Evolutionary conservation across 1,140 invertebrate species (phyloP).

Genomic region (Drosophila elegans): DNA sequence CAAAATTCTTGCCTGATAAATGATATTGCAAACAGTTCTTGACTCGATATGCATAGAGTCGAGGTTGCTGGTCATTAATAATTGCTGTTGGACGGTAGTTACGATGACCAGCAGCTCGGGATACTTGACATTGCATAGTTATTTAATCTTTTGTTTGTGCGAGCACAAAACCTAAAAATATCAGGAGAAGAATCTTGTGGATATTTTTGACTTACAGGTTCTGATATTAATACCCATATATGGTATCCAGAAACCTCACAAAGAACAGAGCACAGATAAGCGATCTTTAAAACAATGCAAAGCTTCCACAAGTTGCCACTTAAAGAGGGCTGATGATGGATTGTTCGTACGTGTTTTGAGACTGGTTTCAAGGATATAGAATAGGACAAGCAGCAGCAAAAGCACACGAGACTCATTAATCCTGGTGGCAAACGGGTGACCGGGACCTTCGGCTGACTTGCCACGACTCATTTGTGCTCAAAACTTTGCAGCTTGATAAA

Average conservation of each 20-base stretch:
- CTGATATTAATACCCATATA: constrained; percentile 16
- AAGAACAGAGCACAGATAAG: constrained; percentile 28
- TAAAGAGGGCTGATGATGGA: constrained; percentile 62
- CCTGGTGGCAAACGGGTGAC: constrained; percentile 57
- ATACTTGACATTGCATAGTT: constrained; percentile 18
- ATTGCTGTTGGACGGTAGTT: constrained; percentile 28
- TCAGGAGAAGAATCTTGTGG: constrained; percentile 1
- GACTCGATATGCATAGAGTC: constrained; percentile 74
- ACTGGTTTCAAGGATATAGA: constrained; percentile 56
- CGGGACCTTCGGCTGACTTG: constrained; percentile 46
- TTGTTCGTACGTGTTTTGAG: constrained; percentile 74
- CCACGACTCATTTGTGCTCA: constrained; percentile 78
- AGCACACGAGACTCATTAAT: constrained; percentile 78
- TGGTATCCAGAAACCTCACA: constrained; percentile 6
- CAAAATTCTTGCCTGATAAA: constrained; percentile 79
- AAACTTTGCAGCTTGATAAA: constrained; percentile 77
- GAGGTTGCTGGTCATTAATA: constrained; percentile 68
- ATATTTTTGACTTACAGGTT: constrained; percentile 4
- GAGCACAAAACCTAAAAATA: background rate
- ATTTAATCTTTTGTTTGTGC: constrained; percentile 18
- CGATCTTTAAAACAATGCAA: constrained; percentile 37
- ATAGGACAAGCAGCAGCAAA: constrained; percentile 33
- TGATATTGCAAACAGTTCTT: constrained; percentile 68
- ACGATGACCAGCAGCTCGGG: background rate
- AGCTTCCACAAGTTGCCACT: constrained; percentile 55